These are phyloP conservation scores for Crax fasciolata DNA, from an alignment of 2,797 vertebrate species.

Conservation along the genomic window DNA sequence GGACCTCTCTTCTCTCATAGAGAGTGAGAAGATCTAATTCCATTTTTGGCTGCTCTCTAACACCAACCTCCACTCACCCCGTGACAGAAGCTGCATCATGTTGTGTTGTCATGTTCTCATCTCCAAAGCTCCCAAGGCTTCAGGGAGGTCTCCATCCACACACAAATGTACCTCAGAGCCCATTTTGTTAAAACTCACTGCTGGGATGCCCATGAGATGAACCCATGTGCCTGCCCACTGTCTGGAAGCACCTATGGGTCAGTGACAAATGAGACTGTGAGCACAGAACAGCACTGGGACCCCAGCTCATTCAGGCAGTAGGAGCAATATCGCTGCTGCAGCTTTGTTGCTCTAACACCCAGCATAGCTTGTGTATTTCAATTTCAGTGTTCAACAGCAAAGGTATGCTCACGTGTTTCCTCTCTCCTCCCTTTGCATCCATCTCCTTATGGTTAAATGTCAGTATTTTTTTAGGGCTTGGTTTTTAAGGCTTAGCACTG, in stretches of 20 bases:
- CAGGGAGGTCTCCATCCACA: neutral
- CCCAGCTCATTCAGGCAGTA: neutral
- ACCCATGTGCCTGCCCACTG: too few relatives aligned
- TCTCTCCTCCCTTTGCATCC: neutral
- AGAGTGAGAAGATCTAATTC: neutral
- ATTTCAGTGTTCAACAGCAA: neutral
- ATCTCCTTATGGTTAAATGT: rapidly evolving
- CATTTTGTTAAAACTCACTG: neutral
- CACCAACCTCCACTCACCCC: neutral
- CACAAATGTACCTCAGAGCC: neutral
- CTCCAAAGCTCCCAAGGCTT: neutral
- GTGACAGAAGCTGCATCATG: neutral
- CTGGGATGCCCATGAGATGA: neutral
- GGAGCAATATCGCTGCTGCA: neutral
- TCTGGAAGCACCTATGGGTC: neutral
- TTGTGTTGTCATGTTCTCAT: neutral
- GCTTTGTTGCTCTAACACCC: neutral
- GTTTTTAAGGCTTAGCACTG: neutral
- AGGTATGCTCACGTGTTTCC: neutral
- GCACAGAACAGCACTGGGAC: neutral
- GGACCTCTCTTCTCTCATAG: neutral
- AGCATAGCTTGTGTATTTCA: neutral
- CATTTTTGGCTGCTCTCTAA: neutral
- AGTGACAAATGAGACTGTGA: neutral
- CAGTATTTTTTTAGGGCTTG: neutral